Evolutionary conservation across 2,797 vertebrate species (phyloP).

Genomic region (Myioborus miniatus): DNA sequence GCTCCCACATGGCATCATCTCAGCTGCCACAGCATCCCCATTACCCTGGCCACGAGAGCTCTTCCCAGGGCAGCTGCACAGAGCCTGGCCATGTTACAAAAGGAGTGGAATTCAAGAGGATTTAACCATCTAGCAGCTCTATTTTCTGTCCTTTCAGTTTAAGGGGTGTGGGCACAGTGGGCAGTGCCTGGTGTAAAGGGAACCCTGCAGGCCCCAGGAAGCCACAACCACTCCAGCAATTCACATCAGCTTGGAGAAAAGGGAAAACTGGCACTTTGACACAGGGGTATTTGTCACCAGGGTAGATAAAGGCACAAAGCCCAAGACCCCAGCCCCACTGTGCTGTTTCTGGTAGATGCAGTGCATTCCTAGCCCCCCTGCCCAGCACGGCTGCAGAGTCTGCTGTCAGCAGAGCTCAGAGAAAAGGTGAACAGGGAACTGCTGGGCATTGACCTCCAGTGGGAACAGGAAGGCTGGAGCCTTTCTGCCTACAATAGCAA

Average conservation of each 20-base stretch:
- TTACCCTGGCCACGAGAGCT: not conserved
- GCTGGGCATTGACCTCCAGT: conserved; percentile 11
- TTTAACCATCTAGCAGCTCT: not conserved
- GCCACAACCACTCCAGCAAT: not conserved
- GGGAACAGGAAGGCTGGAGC: not conserved
- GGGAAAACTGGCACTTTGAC: rapidly evolving
- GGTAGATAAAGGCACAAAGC: not conserved
- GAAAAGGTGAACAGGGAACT: not conserved
- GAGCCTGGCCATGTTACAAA: rapidly evolving
- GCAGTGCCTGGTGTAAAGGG: not conserved
- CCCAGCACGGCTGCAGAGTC: not conserved
- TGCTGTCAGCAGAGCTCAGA: not conserved
- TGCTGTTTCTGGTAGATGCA: not conserved
- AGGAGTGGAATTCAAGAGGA: not conserved
- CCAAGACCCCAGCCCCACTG: not conserved
- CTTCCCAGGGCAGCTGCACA: not conserved
- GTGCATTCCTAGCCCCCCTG: not conserved
- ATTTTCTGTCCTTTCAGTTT: not conserved
- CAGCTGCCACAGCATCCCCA: rapidly evolving
- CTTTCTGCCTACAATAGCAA: not conserved
- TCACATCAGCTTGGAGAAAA: not conserved
- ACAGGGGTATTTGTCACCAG: too few species aligned
- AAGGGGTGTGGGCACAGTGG: too few species aligned
- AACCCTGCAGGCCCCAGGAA: not conserved
- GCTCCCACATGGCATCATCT: rapidly evolving